These are phyloP conservation scores for Daboia siamensis DNA, from an alignment of 2,113 vertebrate species.

Conservation along the genomic window DNA sequence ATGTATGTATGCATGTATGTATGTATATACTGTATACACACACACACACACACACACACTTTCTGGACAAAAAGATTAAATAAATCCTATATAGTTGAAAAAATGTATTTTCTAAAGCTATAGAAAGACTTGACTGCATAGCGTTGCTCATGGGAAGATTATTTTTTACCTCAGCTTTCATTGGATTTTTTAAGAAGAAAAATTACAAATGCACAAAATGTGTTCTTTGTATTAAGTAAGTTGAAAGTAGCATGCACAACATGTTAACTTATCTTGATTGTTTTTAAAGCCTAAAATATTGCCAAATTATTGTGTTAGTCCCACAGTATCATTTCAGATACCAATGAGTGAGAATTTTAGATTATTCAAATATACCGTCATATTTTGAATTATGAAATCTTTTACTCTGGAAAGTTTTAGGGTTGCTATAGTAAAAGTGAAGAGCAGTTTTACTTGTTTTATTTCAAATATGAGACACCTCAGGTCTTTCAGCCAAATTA, in stretches of 20 bases:
- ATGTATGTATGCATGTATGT: too few species aligned
- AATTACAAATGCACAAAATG: background rate
- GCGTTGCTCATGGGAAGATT: background rate
- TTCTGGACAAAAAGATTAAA: conserved; percentile 33
- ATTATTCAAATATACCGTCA: background rate
- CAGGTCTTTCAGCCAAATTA: background rate
- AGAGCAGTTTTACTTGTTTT: background rate
- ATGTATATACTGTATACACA: too few species aligned
- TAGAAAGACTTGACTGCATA: background rate
- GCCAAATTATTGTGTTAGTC: background rate
- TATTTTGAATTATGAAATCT: background rate
- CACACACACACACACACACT: too few species aligned
- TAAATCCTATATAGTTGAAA: conserved; percentile 10
- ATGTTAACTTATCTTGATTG: background rate
- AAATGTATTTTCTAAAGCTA: background rate
- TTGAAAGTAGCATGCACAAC: background rate
- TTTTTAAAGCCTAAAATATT: conserved; percentile 13
- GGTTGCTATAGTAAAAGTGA: background rate
- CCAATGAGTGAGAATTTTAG: conserved; percentile 15
- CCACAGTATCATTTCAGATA: background rate
- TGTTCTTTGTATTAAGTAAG: background rate
- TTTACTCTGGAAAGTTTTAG: background rate
- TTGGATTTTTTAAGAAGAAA: background rate
- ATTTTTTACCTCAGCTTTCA: background rate
- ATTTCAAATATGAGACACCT: background rate